Evolutionary conservation across 2,113 vertebrate genomes (phyloP).

Genomic region (Hyperoodon ampullatus): DNA sequence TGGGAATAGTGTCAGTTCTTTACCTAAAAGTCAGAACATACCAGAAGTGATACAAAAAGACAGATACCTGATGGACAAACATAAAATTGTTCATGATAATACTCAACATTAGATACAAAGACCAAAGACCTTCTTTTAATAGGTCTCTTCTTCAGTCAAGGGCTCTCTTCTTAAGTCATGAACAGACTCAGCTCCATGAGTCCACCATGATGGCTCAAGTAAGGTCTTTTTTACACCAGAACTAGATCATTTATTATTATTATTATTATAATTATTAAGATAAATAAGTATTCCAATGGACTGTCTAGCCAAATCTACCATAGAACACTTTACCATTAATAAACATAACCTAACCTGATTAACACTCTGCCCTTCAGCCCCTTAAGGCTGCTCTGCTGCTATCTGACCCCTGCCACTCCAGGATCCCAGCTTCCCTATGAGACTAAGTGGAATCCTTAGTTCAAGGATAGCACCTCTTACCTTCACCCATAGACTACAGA

Average conservation of each 20-base stretch:
- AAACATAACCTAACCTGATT: background rate
- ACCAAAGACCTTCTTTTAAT: background rate
- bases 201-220: background rate
- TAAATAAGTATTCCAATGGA: background rate
- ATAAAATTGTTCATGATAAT: background rate
- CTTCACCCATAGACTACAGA: background rate
- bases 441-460: background rate
- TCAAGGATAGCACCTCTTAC: background rate
- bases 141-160: background rate
- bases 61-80: background rate
- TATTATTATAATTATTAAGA: background rate
- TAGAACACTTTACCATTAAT: background rate
- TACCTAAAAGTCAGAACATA: background rate
- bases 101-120: background rate
- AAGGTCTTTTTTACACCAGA: background rate
- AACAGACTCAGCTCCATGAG: background rate
- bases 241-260: background rate
- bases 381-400: background rate
- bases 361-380: background rate
- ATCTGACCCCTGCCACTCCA: background rate
- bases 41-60: constrained; percentile 1
- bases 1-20: background rate
- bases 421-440: background rate
- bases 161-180: background rate
- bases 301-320: background rate